These are phyloP conservation scores for Semicossyphus pulcher DNA, from an alignment of 2,113 vertebrate species.

Conservation along the genomic window DNA sequence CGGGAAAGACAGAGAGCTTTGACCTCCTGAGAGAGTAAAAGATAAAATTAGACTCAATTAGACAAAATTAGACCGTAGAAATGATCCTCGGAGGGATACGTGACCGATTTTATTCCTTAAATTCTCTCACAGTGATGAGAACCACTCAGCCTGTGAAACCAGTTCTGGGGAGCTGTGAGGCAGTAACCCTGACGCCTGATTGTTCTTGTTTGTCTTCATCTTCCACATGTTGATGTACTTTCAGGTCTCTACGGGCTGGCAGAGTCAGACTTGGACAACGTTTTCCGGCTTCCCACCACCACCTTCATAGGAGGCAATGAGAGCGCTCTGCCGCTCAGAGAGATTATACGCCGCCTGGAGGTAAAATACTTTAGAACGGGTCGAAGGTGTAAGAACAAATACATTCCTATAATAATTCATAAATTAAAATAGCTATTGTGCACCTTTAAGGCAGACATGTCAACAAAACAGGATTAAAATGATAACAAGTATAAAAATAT, in stretches of 20 bases:
- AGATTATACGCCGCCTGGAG: conserved; percentile 94
- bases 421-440: too few relatives aligned
- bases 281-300: conserved; percentile 93
- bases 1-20: not conserved
- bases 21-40: not conserved
- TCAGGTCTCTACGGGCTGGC: conserved; percentile 91
- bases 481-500: too few relatives aligned
- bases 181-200: too few relatives aligned
- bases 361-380: conserved; percentile 67
- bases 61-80: too few relatives aligned
- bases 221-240: conserved; percentile 45
- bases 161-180: too few relatives aligned
- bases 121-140: too few relatives aligned
- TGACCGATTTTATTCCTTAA: not conserved
- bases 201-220: too few relatives aligned
- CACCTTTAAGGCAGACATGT: too few relatives aligned
- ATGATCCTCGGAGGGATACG: not conserved
- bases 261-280: conserved; percentile 92
- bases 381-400: too few relatives aligned
- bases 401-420: too few relatives aligned
- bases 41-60: not conserved
- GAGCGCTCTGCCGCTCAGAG: conserved; percentile 87
- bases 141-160: too few relatives aligned
- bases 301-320: conserved; percentile 94
- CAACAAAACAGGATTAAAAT: too few relatives aligned